Evolutionary conservation across 2,797 vertebrate genomes (phyloP).

Genomic region (Margarornis squamiger): DNA sequence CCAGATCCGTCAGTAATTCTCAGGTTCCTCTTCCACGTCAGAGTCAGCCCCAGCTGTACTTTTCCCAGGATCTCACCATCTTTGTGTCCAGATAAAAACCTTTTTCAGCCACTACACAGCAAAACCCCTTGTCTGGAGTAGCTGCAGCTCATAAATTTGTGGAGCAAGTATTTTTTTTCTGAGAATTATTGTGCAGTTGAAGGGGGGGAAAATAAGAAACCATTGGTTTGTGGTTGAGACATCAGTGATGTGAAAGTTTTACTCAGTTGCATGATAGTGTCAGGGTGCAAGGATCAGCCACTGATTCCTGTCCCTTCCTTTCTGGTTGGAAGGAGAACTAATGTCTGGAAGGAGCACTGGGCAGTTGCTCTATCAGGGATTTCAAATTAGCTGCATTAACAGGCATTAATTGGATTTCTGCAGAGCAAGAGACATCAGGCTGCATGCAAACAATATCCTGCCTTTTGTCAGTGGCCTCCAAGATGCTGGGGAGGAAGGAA

Average conservation of each 20-base stretch:
- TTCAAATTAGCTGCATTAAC: background rate
- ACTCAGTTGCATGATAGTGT: background rate
- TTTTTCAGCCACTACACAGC: background rate
- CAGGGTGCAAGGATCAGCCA: background rate
- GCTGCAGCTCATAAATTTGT: background rate
- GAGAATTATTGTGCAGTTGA: background rate
- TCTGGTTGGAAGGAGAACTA: background rate
- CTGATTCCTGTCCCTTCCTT: background rate
- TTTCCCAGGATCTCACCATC: background rate
- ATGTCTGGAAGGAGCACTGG: background rate
- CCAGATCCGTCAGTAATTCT: background rate
- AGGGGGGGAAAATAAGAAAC: background rate
- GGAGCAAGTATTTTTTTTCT: background rate
- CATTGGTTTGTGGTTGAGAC: background rate
- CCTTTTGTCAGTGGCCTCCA: background rate
- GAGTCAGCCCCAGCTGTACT: background rate
- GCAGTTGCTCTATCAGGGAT: background rate
- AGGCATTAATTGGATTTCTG: background rate
- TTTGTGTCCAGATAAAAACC: background rate
- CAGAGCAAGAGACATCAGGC: background rate
- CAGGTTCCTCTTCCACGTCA: background rate
- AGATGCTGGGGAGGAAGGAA: background rate
- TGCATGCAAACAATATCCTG: background rate
- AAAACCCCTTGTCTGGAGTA: background rate
- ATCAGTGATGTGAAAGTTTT: background rate